Conservation (phyloP, 2,888 invertebrate genomes). For the Molorchus minor region DNA sequence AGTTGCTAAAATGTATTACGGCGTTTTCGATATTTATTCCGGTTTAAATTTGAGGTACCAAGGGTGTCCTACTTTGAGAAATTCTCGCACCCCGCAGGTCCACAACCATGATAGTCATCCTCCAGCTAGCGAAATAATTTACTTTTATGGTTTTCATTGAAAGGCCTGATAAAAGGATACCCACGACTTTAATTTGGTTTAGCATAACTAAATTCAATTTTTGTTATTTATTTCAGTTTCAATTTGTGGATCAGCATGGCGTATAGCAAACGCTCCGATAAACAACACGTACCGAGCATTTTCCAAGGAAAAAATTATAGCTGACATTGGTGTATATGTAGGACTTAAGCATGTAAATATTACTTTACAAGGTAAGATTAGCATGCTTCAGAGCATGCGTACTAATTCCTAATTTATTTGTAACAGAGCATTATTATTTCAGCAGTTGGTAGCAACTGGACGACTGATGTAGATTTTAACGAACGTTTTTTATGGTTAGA, state of each 20-base stretch:
- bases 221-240: slow-evolving; percentile 72
- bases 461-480: slow-evolving; percentile 87
- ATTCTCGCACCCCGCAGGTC: too few species aligned
- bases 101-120: too few species aligned
- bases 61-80: too few species aligned
- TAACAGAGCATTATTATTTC: slow-evolving; percentile 21
- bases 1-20: too few species aligned
- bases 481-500: slow-evolving; percentile 92
- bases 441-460: slow-evolving; percentile 59
- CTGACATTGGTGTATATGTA: slow-evolving; percentile 90
- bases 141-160: too few species aligned
- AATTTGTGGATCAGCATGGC: slow-evolving; percentile 92
- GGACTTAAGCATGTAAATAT: slow-evolving; percentile 96
- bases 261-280: slow-evolving; percentile 84
- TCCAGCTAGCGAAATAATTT: too few species aligned
- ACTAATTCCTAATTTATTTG: neutral
- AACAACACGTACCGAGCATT: slow-evolving; percentile 90
- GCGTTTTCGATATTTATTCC: too few species aligned
- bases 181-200: too few species aligned
- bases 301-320: slow-evolving; percentile 87
- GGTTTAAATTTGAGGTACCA: too few species aligned
- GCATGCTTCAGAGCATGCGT: neutral
- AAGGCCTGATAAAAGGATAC: too few species aligned
- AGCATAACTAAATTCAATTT: too few species aligned
- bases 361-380: slow-evolving; percentile 84